Evolutionary conservation across 2,888 invertebrate genomes (phyloP).

Genomic region (Sialis fuliginosa): DNA sequence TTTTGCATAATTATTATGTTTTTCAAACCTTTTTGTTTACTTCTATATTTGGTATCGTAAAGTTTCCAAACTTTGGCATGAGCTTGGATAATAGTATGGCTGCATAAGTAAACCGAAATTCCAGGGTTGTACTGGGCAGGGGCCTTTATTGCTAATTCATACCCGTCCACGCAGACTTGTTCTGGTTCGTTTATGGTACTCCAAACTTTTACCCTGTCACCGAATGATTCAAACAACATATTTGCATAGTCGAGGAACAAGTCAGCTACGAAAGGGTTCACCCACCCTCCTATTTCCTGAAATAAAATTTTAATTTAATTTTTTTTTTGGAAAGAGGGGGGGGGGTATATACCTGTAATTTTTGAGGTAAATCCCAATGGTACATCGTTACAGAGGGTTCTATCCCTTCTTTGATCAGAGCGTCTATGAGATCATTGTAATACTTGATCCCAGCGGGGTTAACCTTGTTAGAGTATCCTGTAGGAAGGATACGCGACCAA

Average conservation of each 20-base stretch:
- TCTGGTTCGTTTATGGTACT: constrained; percentile 6
- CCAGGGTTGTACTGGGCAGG: no score
- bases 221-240: constrained; percentile 12
- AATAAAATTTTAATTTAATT: no score
- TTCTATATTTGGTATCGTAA: no score
- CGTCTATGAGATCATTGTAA: constrained; percentile 59
- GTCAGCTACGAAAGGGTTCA: constrained; percentile 43
- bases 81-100: no score
- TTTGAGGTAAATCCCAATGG: constrained; percentile 36
- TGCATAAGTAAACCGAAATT: no score
- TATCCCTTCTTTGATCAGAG: constrained; percentile 38
- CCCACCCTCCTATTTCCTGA: constrained; percentile 42
- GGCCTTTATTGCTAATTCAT: constrained; percentile 37
- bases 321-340: no score
- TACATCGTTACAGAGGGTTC: constrained; percentile 25
- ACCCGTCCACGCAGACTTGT: background rate
- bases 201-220: constrained; percentile 14
- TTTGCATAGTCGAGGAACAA: constrained; percentile 45
- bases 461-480: constrained; percentile 41
- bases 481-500: constrained; percentile 60
- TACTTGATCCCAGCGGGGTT: constrained; percentile 55
- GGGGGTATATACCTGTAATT: no score
- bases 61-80: no score
- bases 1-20: no score
- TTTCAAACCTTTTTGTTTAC: no score